Conservation (phyloP, 2,888 invertebrate genomes). For the Amphipyra berbera region DNA sequence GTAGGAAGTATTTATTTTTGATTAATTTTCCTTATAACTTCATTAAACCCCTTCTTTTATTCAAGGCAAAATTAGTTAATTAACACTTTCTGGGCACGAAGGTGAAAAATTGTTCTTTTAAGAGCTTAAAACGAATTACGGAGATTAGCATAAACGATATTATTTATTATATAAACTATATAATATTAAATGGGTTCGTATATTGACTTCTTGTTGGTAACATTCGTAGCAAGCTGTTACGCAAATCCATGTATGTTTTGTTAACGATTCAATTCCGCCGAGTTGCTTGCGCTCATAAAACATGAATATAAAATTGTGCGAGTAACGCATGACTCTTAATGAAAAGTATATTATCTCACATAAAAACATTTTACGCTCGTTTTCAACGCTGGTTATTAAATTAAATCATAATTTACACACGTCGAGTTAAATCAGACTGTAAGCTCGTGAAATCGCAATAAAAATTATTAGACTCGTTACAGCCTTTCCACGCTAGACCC, state of each 20-base stretch:
- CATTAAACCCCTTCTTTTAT: constrained; percentile 53
- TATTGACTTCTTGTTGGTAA: constrained; percentile 35
- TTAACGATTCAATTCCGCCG: constrained; percentile 72
- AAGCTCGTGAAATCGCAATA: constrained; percentile 84
- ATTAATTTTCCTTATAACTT: constrained; percentile 52
- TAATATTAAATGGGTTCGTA: constrained; percentile 25
- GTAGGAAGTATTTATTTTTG: constrained; percentile 47
- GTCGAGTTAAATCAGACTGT: constrained; percentile 84
- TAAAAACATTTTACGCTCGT: constrained; percentile 86
- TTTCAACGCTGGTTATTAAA: constrained; percentile 86
- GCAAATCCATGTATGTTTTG: constrained; percentile 65
- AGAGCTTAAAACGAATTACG: constrained; percentile 51
- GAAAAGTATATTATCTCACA: constrained; percentile 87
- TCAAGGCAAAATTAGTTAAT: constrained; percentile 59
- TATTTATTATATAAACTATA: constrained; percentile 47
- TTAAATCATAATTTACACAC: constrained; percentile 88
- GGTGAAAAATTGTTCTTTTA: constrained; percentile 62
- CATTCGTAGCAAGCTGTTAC: constrained; percentile 58
- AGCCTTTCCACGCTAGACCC: constrained; percentile 71
- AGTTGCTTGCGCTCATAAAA: constrained; percentile 76
- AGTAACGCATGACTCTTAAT: constrained; percentile 84
- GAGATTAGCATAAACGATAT: constrained; percentile 49
- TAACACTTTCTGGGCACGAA: constrained; percentile 54
- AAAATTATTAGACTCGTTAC: constrained; percentile 83
- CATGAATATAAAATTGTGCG: constrained; percentile 79